phyloP scores from a whole-genome alignment of 2,113 vertebrate species.

The Corythoichthys haematopterus region DNA sequence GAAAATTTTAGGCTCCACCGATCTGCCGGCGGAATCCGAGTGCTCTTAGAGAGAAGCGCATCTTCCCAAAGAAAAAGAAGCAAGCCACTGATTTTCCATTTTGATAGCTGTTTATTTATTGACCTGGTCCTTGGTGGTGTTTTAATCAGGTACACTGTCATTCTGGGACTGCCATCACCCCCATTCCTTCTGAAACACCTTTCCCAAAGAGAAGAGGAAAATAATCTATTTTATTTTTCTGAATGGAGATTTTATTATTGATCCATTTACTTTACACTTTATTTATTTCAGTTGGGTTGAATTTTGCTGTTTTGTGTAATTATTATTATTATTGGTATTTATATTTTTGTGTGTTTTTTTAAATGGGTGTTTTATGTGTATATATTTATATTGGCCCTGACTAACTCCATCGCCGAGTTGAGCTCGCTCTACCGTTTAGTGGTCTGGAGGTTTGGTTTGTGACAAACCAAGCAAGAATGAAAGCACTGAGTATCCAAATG shows the following conservation, averaged over 20 bases:
- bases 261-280: conserved; percentile 69
- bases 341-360: conserved; percentile 66
- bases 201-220: conserved; percentile 68
- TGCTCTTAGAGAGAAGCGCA: conserved; percentile 70
- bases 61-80: conserved; percentile 27
- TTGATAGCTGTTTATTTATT: conserved; percentile 73
- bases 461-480: conserved; percentile 57
- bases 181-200: conserved; percentile 29
- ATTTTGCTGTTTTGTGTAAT: conserved; percentile 62
- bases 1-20: conserved; percentile 77
- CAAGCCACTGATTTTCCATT: conserved; percentile 61
- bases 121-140: conserved; percentile 68
- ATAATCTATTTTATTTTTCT: conserved; percentile 67
- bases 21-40: conserved; percentile 75
- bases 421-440: conserved; percentile 54
- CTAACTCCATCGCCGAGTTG: conserved; percentile 61
- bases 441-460: conserved; percentile 53
- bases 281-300: conserved; percentile 75
- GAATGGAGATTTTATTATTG: conserved; percentile 66
- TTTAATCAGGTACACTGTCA: conserved; percentile 78
- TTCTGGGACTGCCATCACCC: conserved; percentile 42
- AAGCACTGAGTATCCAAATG: conserved; percentile 76
- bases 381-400: conserved; percentile 62
- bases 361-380: conserved; percentile 63
- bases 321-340: conserved; percentile 69